Percentiles rank a stretch among this genome's conserved stretches.
Evolutionary conservation across 2,888 invertebrate genomes (phyloP).

Genomic region (Choristoneura rosaceana): DNA sequence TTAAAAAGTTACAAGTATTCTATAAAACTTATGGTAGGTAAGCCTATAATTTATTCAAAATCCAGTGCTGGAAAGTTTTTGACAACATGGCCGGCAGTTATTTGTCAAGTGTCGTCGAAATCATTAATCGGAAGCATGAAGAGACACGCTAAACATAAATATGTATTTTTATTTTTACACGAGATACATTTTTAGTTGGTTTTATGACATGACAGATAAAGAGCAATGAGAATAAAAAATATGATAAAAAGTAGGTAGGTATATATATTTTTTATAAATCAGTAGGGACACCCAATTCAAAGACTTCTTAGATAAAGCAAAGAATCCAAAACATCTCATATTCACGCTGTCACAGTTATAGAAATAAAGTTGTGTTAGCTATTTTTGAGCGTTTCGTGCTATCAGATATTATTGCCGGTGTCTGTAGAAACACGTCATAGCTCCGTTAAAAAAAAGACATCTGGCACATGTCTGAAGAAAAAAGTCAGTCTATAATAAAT

Average conservation of each 20-base stretch:
- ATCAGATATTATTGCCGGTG: too few species aligned
- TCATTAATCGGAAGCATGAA: constrained; percentile 29
- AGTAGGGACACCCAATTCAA: neutral
- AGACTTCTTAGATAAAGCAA: too few species aligned
- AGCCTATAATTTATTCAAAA: neutral
- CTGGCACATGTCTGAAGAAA: too few species aligned
- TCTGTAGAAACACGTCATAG: too few species aligned
- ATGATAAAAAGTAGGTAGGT: neutral
- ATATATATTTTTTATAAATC: neutral
- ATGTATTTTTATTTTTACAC: constrained; percentile 9
- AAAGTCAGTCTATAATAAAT: too few species aligned
- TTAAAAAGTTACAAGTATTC: too few species aligned
- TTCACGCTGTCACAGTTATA: too few species aligned
- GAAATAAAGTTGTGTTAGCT: too few species aligned
- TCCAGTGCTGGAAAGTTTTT: neutral
- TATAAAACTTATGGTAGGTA: neutral
- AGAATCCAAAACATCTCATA: too few species aligned
- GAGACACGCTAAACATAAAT: constrained; percentile 9
- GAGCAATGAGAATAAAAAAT: neutral
- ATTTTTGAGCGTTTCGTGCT: too few species aligned
- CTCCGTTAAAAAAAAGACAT: too few species aligned
- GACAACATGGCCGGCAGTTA: neutral
- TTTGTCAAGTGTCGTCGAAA: neutral
- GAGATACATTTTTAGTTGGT: neutral
- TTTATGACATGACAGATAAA: neutral